Conservation (phyloP, 2,797 vertebrate species). For the Xiphophorus birchmanni region DNA sequence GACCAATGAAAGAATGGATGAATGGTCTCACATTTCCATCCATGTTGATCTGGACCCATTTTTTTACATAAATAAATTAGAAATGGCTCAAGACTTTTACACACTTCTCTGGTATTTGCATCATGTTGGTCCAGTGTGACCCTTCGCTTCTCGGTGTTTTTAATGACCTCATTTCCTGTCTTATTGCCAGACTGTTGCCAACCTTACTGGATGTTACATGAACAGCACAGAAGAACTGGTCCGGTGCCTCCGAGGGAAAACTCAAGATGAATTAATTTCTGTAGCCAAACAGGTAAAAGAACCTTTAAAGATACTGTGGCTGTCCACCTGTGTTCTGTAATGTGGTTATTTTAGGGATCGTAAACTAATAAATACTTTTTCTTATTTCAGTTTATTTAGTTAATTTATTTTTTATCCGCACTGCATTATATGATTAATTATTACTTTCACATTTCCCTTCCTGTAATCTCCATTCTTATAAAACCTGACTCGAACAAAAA, state of each 20-base stretch:
- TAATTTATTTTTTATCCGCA: too few relatives aligned
- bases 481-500: background rate
- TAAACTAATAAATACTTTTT: background rate
- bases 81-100: background rate
- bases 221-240: conserved; percentile 68
- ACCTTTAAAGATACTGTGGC: background rate
- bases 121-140: background rate
- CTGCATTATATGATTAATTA: too few relatives aligned
- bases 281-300: conserved; percentile 64
- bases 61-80: background rate
- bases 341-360: background rate
- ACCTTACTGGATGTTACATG: conserved; percentile 68
- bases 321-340: background rate
- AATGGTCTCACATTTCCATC: too few relatives aligned
- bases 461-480: background rate
- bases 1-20: too few relatives aligned
- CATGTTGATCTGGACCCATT: background rate
- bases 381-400: too few relatives aligned
- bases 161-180: background rate
- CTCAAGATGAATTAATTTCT: conserved; percentile 62
- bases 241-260: conserved; percentile 69
- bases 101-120: background rate
- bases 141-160: background rate
- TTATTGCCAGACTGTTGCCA: conserved; percentile 65
- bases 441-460: too few relatives aligned